Conservation (phyloP, 2,888 invertebrate genomes). For the Lumbricus terrestris region DNA sequence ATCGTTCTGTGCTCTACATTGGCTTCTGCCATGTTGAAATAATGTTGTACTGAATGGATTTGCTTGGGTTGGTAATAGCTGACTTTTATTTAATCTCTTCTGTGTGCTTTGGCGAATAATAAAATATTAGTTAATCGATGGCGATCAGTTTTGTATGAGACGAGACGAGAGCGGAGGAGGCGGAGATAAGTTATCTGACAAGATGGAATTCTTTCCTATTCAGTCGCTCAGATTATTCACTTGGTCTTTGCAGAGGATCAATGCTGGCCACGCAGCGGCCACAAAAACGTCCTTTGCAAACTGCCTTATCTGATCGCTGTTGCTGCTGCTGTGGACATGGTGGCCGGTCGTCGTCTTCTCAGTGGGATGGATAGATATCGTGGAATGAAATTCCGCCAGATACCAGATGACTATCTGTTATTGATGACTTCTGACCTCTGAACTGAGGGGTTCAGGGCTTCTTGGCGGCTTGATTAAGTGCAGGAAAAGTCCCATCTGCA, state of each 20-base stretch:
- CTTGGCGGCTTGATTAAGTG: neutral
- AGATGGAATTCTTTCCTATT: neutral
- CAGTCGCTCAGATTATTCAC: neutral
- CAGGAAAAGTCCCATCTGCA: neutral
- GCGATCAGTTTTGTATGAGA: neutral
- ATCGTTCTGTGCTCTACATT: neutral
- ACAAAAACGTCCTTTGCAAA: neutral
- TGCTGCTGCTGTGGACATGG: neutral
- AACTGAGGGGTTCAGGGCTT: slow-evolving; percentile 3
- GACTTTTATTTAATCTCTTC: neutral
- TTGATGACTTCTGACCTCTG: slow-evolving; percentile 3
- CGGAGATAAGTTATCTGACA: neutral
- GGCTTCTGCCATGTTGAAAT: neutral
- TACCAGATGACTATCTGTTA: neutral
- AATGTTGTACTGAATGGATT: neutral
- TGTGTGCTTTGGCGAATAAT: neutral
- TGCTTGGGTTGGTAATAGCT: neutral
- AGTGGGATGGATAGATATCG: neutral
- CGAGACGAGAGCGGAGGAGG: too few species aligned
- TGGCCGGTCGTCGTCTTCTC: too few species aligned
- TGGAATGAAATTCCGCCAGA: neutral
- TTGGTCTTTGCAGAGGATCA: neutral
- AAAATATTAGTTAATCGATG: neutral
- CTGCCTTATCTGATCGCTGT: neutral
- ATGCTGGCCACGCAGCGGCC: neutral